phyloP scores from a whole-genome alignment of 35 echinoderm and acorn worm species.

The Chiridota heheva region DNA sequence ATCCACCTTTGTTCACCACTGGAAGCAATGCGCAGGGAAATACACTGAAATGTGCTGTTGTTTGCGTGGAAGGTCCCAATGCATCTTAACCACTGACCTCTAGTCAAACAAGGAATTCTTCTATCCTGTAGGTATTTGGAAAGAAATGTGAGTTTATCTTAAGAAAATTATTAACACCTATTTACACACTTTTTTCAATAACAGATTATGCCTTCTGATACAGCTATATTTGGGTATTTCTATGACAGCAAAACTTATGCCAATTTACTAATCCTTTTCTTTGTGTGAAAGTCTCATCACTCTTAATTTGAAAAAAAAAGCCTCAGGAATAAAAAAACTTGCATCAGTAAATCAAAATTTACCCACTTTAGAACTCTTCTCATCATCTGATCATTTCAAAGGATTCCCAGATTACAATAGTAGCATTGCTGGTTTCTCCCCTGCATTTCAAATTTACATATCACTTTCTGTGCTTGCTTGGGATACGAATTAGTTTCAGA shows the following conservation, averaged over 20 bases:
- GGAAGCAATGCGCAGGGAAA: conserved; percentile 62
- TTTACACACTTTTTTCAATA: no score
- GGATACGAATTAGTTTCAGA: no score
- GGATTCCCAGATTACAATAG: no score
- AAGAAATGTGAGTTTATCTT: background rate
- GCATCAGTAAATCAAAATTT: no score
- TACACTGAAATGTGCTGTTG: conserved; percentile 63
- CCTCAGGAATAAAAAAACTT: no score
- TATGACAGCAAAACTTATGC: background rate
- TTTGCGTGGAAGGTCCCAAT: conserved; percentile 57
- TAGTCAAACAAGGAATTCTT: conserved; percentile 44
- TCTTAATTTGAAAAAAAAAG: no score
- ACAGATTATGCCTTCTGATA: background rate
- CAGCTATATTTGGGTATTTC: background rate
- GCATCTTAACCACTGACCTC: conserved; percentile 81
- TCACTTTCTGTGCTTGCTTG: no score
- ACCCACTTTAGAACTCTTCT: no score
- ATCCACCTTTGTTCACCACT: conserved; percentile 51
- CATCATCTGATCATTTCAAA: no score
- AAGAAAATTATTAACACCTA: no score
- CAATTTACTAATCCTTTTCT: background rate
- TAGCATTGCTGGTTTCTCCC: no score
- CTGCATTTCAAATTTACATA: no score
- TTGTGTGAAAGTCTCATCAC: background rate
- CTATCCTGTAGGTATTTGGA: conserved; percentile 55